Evolutionary conservation across 2,113 vertebrate genomes (phyloP), one percentile per base, ranked within the genome.

Genomic region (Cheilinus undulatus): DNA sequence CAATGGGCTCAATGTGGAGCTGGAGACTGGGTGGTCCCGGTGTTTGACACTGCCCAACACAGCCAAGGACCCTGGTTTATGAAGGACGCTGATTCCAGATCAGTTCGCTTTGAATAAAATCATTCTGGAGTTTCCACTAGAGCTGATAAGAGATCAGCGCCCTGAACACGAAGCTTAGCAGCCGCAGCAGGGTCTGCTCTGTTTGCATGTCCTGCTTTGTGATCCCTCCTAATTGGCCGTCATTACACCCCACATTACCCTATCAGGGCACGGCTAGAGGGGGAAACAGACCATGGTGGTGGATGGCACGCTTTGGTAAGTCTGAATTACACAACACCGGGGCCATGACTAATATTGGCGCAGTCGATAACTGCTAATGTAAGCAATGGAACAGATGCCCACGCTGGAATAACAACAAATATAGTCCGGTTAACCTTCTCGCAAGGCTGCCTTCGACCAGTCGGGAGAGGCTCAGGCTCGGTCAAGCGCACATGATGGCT

Each of bases 181-280:
- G 71, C 64, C 54, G 30, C 69, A 45, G 66, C 68, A 30, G 58
- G 63, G 66, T 80, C 80, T 27, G 79, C 53, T 80, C 57, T 88
- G 90, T 91, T 91, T 90, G 91, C 83, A 78, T 56, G 89, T 92
- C 90, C 88, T 92, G 91, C 89, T 92, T 85, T 77, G 87, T 93
- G 92, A 93, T 91, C 92, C 90, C 80, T 80, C 87, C 80, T 93
- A 93, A 93, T 92, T 90, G 84, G 88, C 86, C 75, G 32, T 89
- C 88, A 94, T 93, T 94, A 93, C 89, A 91, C 85, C 85, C 88
- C 58, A 84, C 91, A 94, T 93, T 93, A 92, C 82, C 86, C 85
- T 89, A 90, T 88, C 86, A 78, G 89, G 75, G 87, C 73, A 86
- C 24, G 78, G 85, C 89, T 83, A 83, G 86, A 91, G 80, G 83